Evolutionary conservation across 2,888 invertebrate species (phyloP).

Genomic region (Branchinecta sandiegonensis): DNA sequence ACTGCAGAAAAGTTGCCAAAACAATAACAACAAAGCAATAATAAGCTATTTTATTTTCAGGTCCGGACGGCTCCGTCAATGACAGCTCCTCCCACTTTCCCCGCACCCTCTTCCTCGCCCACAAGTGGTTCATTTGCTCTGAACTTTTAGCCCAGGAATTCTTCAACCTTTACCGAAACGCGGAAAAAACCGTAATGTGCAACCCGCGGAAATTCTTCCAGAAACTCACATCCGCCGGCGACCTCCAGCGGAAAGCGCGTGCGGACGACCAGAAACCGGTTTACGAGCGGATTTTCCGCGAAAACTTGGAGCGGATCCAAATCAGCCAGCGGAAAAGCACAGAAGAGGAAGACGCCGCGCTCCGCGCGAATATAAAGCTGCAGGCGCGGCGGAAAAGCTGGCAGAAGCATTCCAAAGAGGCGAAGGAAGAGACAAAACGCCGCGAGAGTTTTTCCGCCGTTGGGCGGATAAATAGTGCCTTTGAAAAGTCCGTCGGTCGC

Average conservation of each 20-base stretch:
- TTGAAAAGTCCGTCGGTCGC: slow-evolving; percentile 5
- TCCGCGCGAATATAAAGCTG: neutral
- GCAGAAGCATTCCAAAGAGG: slow-evolving; percentile 9
- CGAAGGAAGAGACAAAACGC: slow-evolving; percentile 3
- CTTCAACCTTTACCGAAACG: slow-evolving; percentile 29
- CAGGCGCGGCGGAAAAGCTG: slow-evolving; percentile 1
- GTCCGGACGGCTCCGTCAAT: slow-evolving; percentile 31
- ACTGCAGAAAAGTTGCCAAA: too few relatives aligned
- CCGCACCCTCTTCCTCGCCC: slow-evolving; percentile 37
- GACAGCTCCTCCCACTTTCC: slow-evolving; percentile 33
- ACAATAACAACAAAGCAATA: neutral
- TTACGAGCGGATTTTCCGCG: neutral
- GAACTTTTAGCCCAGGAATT: slow-evolving; percentile 35
- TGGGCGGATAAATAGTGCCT: slow-evolving; percentile 5
- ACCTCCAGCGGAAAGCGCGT: neutral
- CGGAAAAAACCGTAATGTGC: slow-evolving; percentile 17
- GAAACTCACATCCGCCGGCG: neutral
- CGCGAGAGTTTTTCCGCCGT: slow-evolving; percentile 9
- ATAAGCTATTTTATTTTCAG: slow-evolving; percentile 29
- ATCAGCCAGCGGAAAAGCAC: neutral
- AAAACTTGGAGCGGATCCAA: slow-evolving; percentile 1
- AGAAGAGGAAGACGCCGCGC: neutral
- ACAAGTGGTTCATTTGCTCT: slow-evolving; percentile 39
- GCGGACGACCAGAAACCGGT: neutral
- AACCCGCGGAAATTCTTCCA: slow-evolving; percentile 6